A percentile compares a stretch with the other conserved stretches of the same genome.
These are phyloP conservation scores for Gasterosteus aculeatus DNA, from an alignment of 2,113 vertebrate genomes.

Conservation along the genomic window DNA sequence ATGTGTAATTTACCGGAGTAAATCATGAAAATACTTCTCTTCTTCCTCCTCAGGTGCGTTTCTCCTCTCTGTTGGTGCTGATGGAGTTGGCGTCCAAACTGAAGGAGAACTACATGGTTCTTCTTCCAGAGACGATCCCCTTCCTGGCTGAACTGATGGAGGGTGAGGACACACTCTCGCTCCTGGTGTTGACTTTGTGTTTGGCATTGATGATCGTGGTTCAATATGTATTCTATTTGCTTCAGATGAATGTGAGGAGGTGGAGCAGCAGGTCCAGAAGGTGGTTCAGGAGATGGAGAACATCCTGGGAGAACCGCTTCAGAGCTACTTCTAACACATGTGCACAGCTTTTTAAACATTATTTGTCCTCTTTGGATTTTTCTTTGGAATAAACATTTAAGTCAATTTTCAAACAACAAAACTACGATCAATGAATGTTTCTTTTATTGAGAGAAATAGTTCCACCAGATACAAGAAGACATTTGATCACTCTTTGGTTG, in stretches of 20 bases:
- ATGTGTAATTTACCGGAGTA: background rate
- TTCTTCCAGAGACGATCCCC: slow-evolving; percentile 94
- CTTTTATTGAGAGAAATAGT: too few species aligned
- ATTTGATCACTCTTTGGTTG: too few species aligned
- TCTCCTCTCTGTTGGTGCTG: slow-evolving; percentile 89
- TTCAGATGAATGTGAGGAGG: slow-evolving; percentile 95
- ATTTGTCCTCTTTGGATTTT: too few species aligned
- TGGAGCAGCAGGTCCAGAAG: slow-evolving; percentile 94
- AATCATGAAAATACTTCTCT: background rate
- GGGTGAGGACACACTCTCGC: slow-evolving; percentile 80
- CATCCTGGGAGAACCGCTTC: slow-evolving; percentile 91
- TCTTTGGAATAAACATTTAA: too few species aligned
- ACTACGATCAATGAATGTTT: too few species aligned
- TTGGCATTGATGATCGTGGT: background rate
- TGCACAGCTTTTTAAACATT: background rate
- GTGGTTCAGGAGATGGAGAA: slow-evolving; percentile 91
- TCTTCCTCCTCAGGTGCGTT: slow-evolving; percentile 86
- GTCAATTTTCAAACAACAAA: too few species aligned
- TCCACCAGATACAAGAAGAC: too few species aligned
- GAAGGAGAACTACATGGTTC: slow-evolving; percentile 92
- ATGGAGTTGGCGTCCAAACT: slow-evolving; percentile 89
- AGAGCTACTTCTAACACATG: slow-evolving; percentile 91
- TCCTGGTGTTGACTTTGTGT: background rate
- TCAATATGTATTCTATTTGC: background rate
- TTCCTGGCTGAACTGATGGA: slow-evolving; percentile 98